These are phyloP conservation scores for Helicorthomorpha holstii DNA, from an alignment of 1,140 invertebrate species.

Conservation along the genomic window DNA sequence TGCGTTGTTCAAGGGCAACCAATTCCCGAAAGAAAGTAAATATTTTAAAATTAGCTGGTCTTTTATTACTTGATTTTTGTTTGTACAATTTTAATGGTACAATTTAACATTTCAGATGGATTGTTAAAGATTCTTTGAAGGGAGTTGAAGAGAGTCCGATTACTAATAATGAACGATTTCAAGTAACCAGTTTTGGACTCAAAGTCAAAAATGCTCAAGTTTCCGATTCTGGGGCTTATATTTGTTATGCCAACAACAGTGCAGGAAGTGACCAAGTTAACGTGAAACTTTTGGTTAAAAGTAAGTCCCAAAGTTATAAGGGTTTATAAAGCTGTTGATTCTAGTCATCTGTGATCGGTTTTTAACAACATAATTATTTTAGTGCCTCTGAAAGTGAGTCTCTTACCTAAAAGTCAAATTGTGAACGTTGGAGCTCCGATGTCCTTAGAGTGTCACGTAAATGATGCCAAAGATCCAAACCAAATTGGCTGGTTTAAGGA, in stretches of 20 bases:
- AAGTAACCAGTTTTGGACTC: constrained; percentile 7
- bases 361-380: background rate
- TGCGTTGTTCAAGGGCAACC: constrained; percentile 24
- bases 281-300: constrained; percentile 28
- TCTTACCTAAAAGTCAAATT: background rate
- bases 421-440: background rate
- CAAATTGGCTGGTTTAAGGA: background rate
- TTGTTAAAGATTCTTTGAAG: background rate
- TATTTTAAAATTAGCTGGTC: too few species aligned
- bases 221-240: constrained; percentile 29
- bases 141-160: background rate
- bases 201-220: constrained; percentile 20
- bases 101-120: constrained; percentile 1
- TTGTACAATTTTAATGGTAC: too few species aligned
- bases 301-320: constrained; percentile 18
- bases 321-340: background rate
- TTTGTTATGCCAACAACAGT: constrained; percentile 25
- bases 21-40: constrained; percentile 16
- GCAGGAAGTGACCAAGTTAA: constrained; percentile 26
- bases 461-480: background rate
- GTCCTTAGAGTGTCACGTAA: background rate
- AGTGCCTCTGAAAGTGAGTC: background rate
- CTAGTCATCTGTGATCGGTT: background rate
- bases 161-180: background rate
- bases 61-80: too few species aligned